phyloP scores from a whole-genome alignment of 1,140 invertebrate genomes.

The Muscidifurax raptorellus region DNA sequence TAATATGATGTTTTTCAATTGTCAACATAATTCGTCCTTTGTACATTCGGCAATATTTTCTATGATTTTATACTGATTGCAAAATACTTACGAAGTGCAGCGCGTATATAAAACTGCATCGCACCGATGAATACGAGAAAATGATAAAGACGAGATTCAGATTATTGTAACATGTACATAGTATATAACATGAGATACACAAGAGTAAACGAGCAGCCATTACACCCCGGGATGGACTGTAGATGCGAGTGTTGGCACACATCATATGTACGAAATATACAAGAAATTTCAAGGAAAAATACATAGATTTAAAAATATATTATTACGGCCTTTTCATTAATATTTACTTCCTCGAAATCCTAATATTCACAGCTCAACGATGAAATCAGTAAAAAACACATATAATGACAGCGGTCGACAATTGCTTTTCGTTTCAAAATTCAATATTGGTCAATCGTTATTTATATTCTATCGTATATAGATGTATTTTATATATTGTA shows the following conservation, averaged over 20 bases:
- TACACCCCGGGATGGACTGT: conserved; percentile 19
- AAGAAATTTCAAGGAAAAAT: conserved; percentile 47
- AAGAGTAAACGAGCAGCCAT: conserved; percentile 43
- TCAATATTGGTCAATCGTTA: too few species aligned
- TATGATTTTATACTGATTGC: conserved; percentile 50
- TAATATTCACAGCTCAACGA: too few species aligned
- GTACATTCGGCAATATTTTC: conserved; percentile 53
- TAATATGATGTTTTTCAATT: conserved; percentile 32
- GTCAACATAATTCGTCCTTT: conserved; percentile 50
- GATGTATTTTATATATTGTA: too few species aligned
- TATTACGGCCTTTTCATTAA: not conserved
- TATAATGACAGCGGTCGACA: too few species aligned
- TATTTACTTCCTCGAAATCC: not conserved
- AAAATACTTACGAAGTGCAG: not conserved
- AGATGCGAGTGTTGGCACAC: conserved; percentile 49
- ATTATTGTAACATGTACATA: conserved; percentile 50
- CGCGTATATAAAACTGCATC: not conserved
- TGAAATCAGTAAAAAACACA: too few species aligned
- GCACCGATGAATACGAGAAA: conserved; percentile 20
- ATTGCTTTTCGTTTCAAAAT: too few species aligned
- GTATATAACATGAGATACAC: conserved; percentile 16
- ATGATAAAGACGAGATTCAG: conserved; percentile 40
- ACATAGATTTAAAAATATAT: conserved; percentile 50
- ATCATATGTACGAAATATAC: conserved; percentile 52
- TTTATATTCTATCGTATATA: too few species aligned